These are phyloP conservation scores for Drosophila kanekoi DNA, from an alignment of 2,888 invertebrate species.

Conservation along the genomic window DNA sequence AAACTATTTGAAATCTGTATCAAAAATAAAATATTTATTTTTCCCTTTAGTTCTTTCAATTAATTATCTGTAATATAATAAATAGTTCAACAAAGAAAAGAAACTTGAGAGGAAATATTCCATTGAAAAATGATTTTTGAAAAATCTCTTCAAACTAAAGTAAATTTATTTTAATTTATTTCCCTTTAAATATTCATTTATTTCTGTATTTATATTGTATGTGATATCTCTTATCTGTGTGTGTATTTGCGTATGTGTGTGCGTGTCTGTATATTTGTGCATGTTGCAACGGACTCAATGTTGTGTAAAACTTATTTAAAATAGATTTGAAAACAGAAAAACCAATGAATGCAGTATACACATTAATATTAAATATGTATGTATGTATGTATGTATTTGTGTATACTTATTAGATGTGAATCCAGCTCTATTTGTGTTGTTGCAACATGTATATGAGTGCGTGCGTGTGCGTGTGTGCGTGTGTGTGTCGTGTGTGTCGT, in stretches of 20 bases:
- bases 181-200: background rate
- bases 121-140: too few species aligned
- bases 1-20: too few species aligned
- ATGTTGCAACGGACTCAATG: slow-evolving; percentile 80
- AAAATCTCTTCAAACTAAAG: background rate
- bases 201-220: slow-evolving; percentile 5
- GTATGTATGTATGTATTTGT: slow-evolving; percentile 27
- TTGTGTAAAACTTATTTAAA: slow-evolving; percentile 34
- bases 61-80: too few species aligned
- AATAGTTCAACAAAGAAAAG: too few species aligned
- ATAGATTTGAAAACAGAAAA: slow-evolving; percentile 19
- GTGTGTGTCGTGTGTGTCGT: slow-evolving; percentile 22
- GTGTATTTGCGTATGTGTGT: slow-evolving; percentile 37
- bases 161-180: background rate
- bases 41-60: too few species aligned
- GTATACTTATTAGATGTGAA: slow-evolving; percentile 32
- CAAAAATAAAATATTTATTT: too few species aligned
- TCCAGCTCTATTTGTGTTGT: slow-evolving; percentile 45
- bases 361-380: slow-evolving; percentile 23
- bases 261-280: slow-evolving; percentile 59
- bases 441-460: slow-evolving; percentile 75
- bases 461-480: slow-evolving; percentile 3
- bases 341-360: slow-evolving; percentile 1
- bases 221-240: slow-evolving; percentile 2
- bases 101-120: background rate